Base-by-base conservation (phyloP, 2,797 vertebrate genomes). In the Hemibagrus guttatus region DNA sequence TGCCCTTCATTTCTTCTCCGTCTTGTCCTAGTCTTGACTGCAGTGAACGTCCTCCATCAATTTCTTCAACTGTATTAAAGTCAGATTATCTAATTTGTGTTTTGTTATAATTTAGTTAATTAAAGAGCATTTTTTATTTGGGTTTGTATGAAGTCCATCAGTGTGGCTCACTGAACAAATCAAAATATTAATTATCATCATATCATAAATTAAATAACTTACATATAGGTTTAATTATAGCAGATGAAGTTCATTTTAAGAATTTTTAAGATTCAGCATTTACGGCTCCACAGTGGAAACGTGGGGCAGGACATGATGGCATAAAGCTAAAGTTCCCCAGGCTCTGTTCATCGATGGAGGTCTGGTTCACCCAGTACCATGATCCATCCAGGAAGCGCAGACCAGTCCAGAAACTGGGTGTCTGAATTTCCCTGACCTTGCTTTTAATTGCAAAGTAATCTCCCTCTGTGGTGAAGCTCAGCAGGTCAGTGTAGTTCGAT, bases 161-260 rank as follows among this genome's bases (percentile, higher is more conserved):
- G 31, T 39, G 8, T 21, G n/a, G n/a, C n/a, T n/a, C n/a, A n/a
- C n/a, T n/a, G n/a, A n/a, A n/a, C n/a, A n/a, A n/a, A n/a, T n/a
- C n/a, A n/a, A n/a, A n/a, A n/a, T n/a, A n/a, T n/a, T n/a, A n/a
- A n/a, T n/a, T n/a, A n/a, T n/a, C n/a, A n/a, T 79, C 17, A 79
- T 35, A 80, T 59, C 76, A 61, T 19, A 21, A 42, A 4, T 6
- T 61, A 80, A 42, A 63, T 63, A 17, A 46, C 39, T 81, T n/a
- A 81, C 56, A n/a, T n/a, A n/a, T n/a, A n/a, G n/a, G n/a, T n/a
- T n/a, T n/a, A n/a, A n/a, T 7, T 16, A 6, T 64, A 81, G 58
- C 79, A 81, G 31, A 81, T 81, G 79, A 81, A 81, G 79, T 81
- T 42, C 58, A 63, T 63, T 46, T 63, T 81, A 81, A 23, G 8